Base-by-base conservation (phyloP, 1,140 invertebrate genomes). In the Anagrus nilaparvatae region DNA sequence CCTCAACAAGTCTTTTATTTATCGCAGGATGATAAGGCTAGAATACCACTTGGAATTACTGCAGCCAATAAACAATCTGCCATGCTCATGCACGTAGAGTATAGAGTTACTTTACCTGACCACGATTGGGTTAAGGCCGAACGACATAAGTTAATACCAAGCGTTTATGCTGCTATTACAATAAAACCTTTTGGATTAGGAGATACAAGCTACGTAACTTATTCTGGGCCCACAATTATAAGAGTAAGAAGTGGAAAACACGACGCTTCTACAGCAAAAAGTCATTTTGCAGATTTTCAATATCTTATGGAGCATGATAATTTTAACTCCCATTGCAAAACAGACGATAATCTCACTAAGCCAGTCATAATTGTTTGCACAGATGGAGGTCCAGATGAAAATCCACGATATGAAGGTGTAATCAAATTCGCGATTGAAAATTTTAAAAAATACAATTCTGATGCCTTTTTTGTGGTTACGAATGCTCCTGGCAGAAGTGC, bases 61-160 rank as follows among this genome's bases (percentile, higher is more conserved):
- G 50, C 47, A 14, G 49, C 38, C 16, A 48, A 54, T 40, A 49
- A 44, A 41, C 56, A 58, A 46, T 32, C 43, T 20, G 49, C 50
- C 31, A 23, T 58, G 19, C 47, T 66, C 28, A 66, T 67, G 60
- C 54, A 65, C 51, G 32, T 67, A 37, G 55, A 70, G 20, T 65
- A 68, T 44, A 46, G 52, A 43, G 50, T 67, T 4, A 25, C 6
- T 25, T 39, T 64, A 12, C 60, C 62, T 16, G 56, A 61, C 44
- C 58, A 63, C 47, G 58, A 64, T 47, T 65, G 48, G 43, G 54
- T 60, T n/a, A n/a, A n/a, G n/a, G n/a, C n/a, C n/a, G n/a, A n/a
- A n/a, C n/a, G n/a, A n/a, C n/a, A 63, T 44, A 62, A 63, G 41
- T 27, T 63, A 6, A 60, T 57, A 18, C 58, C 54, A 21, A 46